phyloP scores from a whole-genome alignment of 2,113 vertebrate species.

The Meleagris gallopavo region DNA sequence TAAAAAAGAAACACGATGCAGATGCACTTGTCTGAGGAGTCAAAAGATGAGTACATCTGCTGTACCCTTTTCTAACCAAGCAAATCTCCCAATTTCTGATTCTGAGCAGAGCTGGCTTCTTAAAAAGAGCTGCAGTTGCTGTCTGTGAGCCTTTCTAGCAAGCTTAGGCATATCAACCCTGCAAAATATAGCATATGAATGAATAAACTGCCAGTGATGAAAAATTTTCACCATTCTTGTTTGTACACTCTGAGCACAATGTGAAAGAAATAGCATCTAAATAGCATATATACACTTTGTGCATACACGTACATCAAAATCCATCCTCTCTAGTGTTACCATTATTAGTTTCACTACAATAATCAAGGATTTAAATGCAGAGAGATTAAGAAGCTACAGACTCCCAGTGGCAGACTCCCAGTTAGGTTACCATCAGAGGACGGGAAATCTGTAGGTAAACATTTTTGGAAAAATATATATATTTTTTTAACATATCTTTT shows the following conservation, averaged over 20 bases:
- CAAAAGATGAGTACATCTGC: not conserved
- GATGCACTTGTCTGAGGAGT: not conserved
- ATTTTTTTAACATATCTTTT: not conserved
- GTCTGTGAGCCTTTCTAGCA: not conserved
- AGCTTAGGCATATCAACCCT: not conserved
- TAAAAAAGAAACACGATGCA: not conserved
- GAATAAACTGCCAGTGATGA: not conserved
- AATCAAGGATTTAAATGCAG: not conserved
- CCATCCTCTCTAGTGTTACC: not conserved
- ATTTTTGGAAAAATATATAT: not conserved
- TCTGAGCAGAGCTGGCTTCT: not conserved
- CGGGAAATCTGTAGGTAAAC: not conserved
- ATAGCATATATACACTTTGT: not conserved
- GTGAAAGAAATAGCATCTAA: not conserved
- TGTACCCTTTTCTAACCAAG: not conserved
- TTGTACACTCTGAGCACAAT: not conserved
- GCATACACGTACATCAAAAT: not conserved
- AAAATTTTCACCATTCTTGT: not conserved
- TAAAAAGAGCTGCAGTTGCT: not conserved
- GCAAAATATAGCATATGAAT: not conserved
- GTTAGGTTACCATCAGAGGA: not conserved
- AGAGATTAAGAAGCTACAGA: not conserved
- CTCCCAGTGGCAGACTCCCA: too few relatives aligned
- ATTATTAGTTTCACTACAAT: not conserved
- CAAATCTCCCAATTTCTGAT: not conserved